Evolutionary conservation across 2,888 invertebrate genomes (phyloP).

Genomic region (Apamea crenata): DNA sequence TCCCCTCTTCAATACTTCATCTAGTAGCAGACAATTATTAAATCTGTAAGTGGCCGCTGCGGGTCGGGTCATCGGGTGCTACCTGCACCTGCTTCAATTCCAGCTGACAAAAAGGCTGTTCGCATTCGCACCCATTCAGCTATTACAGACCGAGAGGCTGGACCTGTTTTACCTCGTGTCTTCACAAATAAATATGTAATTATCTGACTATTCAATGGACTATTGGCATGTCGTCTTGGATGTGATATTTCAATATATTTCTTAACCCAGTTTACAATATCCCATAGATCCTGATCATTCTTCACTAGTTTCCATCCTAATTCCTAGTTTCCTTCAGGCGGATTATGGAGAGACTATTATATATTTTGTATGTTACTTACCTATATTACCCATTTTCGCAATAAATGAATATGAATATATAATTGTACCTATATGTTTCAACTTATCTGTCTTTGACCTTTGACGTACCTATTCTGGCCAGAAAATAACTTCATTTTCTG

Average conservation of each 20-base stretch:
- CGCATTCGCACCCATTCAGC: not conserved
- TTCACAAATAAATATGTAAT: too few species aligned
- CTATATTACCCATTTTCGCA: too few species aligned
- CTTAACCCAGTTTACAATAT: too few species aligned
- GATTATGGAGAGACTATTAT: too few species aligned
- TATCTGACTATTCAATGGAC: too few species aligned
- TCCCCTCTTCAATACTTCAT: conserved; percentile 5
- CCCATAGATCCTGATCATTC: not conserved
- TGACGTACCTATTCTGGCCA: conserved; percentile 5
- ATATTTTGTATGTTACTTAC: too few species aligned
- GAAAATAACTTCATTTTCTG: conserved; percentile 13
- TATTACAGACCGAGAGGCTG: conserved; percentile 4
- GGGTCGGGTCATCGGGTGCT: not conserved
- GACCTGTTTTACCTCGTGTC: not conserved
- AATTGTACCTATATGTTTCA: not conserved
- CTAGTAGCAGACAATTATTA: conserved; percentile 1
- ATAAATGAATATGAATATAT: too few species aligned
- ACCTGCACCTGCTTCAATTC: conserved; percentile 1
- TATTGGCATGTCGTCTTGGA: not conserved
- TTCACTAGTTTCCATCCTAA: conserved; percentile 4
- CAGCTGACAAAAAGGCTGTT: not conserved
- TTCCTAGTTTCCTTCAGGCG: too few species aligned
- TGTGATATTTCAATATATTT: not conserved
- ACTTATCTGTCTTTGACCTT: not conserved
- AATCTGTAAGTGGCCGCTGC: conserved; percentile 10